Evolutionary conservation across 2,113 vertebrate genomes (phyloP).

Genomic region (Martes martes): DNA sequence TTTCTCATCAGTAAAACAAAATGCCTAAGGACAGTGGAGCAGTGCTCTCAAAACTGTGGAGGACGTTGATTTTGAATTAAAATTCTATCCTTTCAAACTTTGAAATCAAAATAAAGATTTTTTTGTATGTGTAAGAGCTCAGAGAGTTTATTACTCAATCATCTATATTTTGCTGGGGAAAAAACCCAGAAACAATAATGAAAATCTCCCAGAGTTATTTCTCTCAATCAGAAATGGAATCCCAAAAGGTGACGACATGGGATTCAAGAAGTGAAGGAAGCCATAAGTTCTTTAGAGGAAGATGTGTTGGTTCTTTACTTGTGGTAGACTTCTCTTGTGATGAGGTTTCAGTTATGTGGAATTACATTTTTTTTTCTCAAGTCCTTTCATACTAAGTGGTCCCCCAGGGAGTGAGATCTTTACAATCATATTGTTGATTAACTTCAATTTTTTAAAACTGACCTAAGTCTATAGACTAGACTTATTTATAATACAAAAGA

Average conservation of each 20-base stretch:
- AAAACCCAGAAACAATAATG: not conserved
- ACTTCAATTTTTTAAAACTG: not conserved
- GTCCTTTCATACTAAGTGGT: not conserved
- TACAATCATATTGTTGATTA: not conserved
- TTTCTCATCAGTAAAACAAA: not conserved
- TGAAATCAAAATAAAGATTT: not conserved
- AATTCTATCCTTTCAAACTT: not conserved
- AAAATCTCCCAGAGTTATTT: not conserved
- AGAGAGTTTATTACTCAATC: not conserved
- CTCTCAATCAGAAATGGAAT: not conserved
- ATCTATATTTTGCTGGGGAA: not conserved
- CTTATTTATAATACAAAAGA: not conserved
- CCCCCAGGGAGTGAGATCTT: not conserved
- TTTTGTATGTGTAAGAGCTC: not conserved
- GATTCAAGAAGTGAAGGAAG: not conserved
- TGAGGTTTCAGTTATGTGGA: not conserved
- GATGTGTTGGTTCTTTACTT: not conserved
- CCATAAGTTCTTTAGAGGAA: not conserved
- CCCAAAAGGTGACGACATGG: not conserved
- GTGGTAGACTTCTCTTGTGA: not conserved
- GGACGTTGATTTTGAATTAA: not conserved
- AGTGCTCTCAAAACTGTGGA: not conserved
- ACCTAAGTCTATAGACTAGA: not conserved
- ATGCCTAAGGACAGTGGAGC: not conserved
- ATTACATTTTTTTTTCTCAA: not conserved